Base-by-base conservation (phyloP, 2,888 invertebrate species). In the Harpalus rubripes region DNA sequence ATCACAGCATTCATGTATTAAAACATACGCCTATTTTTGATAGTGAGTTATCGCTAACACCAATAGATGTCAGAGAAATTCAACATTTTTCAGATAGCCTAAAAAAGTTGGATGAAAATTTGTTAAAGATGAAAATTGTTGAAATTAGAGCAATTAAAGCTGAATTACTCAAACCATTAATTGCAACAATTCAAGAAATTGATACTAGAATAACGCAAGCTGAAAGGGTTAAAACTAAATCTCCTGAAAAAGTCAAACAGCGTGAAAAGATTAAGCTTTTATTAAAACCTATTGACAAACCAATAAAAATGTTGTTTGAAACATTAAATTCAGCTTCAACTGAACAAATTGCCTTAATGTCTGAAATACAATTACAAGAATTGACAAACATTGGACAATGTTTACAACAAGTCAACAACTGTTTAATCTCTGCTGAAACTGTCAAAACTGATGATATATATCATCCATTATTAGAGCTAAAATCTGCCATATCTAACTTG, bases 61-160 rank as follows among this genome's bases (percentile, higher is more conserved):
- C 59, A 12, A 7, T 84, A 15, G 89, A 90, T 85, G 86, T 90
- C 8, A 85, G 82, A 3, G 88, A 89, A 85, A 87, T 91, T 18
- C 88, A 88, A 86, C 88, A 87, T 56, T 86, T 91, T 52, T 85
- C 88, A 0, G 88, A 87, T 79, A 89, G 90, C 56, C 86, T 91
- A 18, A 84, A 86, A n/a, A 88, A 89, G 86, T 87, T 91, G 6
- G 88, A 88, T 58, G 86, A 88, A 16, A 88, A 88, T 56, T 88
- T 91, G 32, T 86, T 87, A n/a, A 87, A 87, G 18, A 52, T 84
- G 7, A 79, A 84, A 79, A 79, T 65, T 4, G 78, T 63, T 12
- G 41, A 59, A 44, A 52, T 84, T 12, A 78, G 78, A 32, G 5
- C 65, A 41, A 18, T 41, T 65, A 78, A 84, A 63, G 65, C n/a